A percentile compares a stretch with the other conserved stretches of the same genome.
Conservation (phyloP, 1,140 invertebrate species). For the Lycorma delicatula region DNA sequence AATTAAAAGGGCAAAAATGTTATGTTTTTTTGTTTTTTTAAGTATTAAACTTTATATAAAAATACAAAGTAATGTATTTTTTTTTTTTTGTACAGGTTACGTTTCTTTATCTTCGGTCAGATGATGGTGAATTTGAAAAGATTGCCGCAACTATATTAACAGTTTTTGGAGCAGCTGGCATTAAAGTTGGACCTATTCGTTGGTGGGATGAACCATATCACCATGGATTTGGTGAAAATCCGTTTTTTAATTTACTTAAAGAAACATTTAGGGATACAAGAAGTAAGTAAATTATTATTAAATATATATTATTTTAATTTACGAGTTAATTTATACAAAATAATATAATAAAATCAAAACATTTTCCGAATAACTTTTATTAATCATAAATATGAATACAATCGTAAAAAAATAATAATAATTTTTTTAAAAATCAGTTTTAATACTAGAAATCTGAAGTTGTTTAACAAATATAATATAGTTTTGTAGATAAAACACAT, state of each 20-base stretch:
- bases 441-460: no score
- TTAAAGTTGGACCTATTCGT: slow-evolving; percentile 52
- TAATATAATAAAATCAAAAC: no score
- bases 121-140: slow-evolving; percentile 57
- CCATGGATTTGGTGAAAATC: slow-evolving; percentile 66
- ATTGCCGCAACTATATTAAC: slow-evolving; percentile 61
- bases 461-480: no score
- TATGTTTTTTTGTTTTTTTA: background rate
- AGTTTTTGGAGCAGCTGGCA: slow-evolving; percentile 55
- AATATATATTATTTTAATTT: no score
- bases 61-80: no score
- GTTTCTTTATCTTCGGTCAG: slow-evolving; percentile 62
- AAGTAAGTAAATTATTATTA: slow-evolving; percentile 59
- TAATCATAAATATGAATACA: no score
- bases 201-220: slow-evolving; percentile 69
- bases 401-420: no score
- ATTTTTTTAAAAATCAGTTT: no score
- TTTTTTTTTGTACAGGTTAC: slow-evolving; percentile 46
- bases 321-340: no score
- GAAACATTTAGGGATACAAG: slow-evolving; percentile 67
- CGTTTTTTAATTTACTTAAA: slow-evolving; percentile 66
- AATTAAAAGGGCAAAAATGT: no score
- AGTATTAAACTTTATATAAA: background rate
- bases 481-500: no score
- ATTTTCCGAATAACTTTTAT: no score